Base-by-base conservation (phyloP, 1,140 invertebrate species). In the Harlomillsia oculata region DNA sequence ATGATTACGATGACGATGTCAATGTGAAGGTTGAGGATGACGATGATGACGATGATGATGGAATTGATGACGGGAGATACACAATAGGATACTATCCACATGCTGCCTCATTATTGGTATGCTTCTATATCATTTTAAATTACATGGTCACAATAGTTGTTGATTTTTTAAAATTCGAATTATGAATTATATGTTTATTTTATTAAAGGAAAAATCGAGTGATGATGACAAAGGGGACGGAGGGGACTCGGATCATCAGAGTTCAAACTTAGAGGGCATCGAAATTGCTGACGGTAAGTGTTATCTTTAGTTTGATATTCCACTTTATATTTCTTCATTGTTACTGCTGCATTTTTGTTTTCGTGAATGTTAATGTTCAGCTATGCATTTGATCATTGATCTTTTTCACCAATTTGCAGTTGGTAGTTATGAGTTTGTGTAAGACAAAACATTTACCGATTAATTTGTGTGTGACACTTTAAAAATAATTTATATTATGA, bases 21-120 rank as follows among this genome's bases (percentile, higher is more conserved):
- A 59, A 48, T 28, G 44, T 65, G n/a, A 59, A 65, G 52, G 41
- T 58, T 28, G 60, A 65, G 32, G 64, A 59, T n/a, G 64, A 65
- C 14, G 64, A 64, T 44, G 62, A 65, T 39, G 63, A 65, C 36
- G 64, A 65, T 37, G 63, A 65, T 36, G 63, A 65, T 26, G 57
- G 59, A 16, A 56, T 55, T 43, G 32, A 59, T 25, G 60, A 65
- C 26, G 60, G 60, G 18, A 37, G 44, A 50, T 62, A 61, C 44
- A 41, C 51, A 28, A 56, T 65, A 49, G 57, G 55, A 25, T 65
- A 60, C 54, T 65, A 56, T 49, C 63, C 59, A 45, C 41, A 60
- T 44, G 55, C 63, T 44, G 52, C 55, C 32, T 61, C 63, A 5
- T 43, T 64, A 44, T 49, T 65, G 39, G 63, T 65, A 50, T 43